These are phyloP conservation scores for Drosophila repleta DNA, from an alignment of 1,140 invertebrate species.

Conservation along the genomic window DNA sequence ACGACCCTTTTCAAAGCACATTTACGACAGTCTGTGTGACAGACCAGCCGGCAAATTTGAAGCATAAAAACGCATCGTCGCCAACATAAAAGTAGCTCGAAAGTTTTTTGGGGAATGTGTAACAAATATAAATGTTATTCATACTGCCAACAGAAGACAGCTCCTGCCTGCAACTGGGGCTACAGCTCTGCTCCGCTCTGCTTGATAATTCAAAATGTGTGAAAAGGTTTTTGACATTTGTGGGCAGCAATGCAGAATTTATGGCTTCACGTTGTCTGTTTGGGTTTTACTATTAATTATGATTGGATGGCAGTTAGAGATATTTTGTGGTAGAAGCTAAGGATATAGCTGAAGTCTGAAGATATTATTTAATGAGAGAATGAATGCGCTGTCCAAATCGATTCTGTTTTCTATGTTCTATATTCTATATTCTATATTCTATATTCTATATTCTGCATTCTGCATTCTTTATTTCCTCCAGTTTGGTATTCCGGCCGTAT, in stretches of 20 bases:
- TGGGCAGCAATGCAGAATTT: constrained; percentile 18
- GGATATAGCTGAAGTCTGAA: too few species aligned
- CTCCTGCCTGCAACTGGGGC: background rate
- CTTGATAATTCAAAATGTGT: constrained; percentile 20
- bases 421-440: too few species aligned
- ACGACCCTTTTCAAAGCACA: constrained; percentile 38
- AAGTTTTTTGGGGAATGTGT: constrained; percentile 34
- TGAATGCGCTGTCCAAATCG: too few species aligned
- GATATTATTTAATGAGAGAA: too few species aligned
- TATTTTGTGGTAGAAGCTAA: too few species aligned
- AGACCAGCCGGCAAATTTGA: constrained; percentile 45
- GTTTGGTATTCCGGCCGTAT: background rate
- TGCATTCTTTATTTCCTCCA: too few species aligned
- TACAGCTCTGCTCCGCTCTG: background rate
- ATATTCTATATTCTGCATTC: too few species aligned
- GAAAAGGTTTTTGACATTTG: constrained; percentile 38
- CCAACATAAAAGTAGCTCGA: constrained; percentile 41
- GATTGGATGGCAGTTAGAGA: background rate
- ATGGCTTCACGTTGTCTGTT: constrained; percentile 1
- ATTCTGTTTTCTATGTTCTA: too few species aligned
- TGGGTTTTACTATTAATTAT: constrained; percentile 1
- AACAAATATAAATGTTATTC: constrained; percentile 46
- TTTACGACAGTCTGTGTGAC: constrained; percentile 29
- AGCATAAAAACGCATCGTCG: constrained; percentile 51
- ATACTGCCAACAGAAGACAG: constrained; percentile 4